Conservation (phyloP, 2,888 invertebrate species). For the Tanytarsus gracilentus region DNA sequence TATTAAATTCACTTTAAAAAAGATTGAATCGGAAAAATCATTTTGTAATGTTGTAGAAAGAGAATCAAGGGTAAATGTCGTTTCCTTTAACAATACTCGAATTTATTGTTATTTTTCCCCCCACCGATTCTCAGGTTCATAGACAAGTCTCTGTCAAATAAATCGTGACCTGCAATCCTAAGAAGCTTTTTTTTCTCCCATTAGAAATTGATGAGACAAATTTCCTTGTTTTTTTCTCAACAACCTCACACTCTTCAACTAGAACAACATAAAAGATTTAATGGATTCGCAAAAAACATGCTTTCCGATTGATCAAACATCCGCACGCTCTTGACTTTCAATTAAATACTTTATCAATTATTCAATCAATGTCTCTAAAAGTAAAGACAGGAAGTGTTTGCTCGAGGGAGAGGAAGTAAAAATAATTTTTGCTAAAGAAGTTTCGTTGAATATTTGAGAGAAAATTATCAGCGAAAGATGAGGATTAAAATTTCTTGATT, state of each 20-base stretch:
- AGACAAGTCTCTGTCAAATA: too few relatives aligned
- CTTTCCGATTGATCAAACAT: constrained; percentile 10
- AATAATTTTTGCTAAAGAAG: not conserved
- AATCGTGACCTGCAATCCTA: constrained; percentile 22
- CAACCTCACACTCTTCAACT: too few relatives aligned
- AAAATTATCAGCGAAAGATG: not conserved
- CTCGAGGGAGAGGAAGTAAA: not conserved
- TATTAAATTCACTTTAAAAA: constrained; percentile 22
- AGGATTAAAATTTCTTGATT: too few relatives aligned
- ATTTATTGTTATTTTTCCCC: too few relatives aligned
- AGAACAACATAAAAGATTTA: too few relatives aligned
- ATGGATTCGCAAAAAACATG: not conserved
- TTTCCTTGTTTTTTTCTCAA: not conserved
- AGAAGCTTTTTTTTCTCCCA: constrained; percentile 19
- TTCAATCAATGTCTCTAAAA: constrained; percentile 24
- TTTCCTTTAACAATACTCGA: too few relatives aligned
- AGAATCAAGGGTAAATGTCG: too few relatives aligned
- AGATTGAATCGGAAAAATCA: not conserved
- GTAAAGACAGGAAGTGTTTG: too few relatives aligned
- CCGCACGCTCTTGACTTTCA: constrained; percentile 21
- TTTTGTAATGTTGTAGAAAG: too few relatives aligned
- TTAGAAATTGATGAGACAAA: too few relatives aligned
- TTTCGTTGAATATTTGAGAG: not conserved
- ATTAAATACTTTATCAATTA: constrained; percentile 28
- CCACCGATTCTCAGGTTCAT: too few relatives aligned